phyloP scores from a whole-genome alignment of 2,888 invertebrate species.

The Acleris laterana region DNA sequence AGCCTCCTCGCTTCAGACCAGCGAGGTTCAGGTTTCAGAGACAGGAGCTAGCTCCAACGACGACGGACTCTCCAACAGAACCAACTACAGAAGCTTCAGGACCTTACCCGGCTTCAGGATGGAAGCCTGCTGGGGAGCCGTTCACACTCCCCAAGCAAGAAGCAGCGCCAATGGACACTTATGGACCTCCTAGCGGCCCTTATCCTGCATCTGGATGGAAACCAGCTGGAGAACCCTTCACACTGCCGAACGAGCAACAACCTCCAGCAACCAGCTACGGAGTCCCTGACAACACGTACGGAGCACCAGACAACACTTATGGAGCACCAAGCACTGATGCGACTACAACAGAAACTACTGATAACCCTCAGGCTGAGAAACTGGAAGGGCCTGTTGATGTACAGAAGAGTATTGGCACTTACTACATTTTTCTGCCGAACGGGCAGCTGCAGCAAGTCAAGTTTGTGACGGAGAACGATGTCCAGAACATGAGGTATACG shows the following conservation, averaged over 20 bases:
- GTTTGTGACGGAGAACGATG: slow-evolving; percentile 79
- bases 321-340: slow-evolving; percentile 60
- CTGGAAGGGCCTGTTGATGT: slow-evolving; percentile 57
- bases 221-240: slow-evolving; percentile 68
- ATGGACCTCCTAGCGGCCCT: slow-evolving; percentile 60
- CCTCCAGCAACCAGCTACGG: slow-evolving; percentile 63
- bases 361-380: slow-evolving; percentile 66
- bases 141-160: slow-evolving; percentile 61
- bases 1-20: slow-evolving; percentile 74
- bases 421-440: slow-evolving; percentile 86
- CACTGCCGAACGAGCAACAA: slow-evolving; percentile 62
- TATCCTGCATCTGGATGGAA: slow-evolving; percentile 77
- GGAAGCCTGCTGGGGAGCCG: slow-evolving; percentile 70
- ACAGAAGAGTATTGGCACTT: slow-evolving; percentile 78
- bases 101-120: slow-evolving; percentile 69
- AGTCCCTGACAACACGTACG: slow-evolving; percentile 61
- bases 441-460: slow-evolving; percentile 86
- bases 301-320: slow-evolving; percentile 57
- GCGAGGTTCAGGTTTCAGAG: slow-evolving; percentile 78
- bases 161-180: slow-evolving; percentile 52
- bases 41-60: slow-evolving; percentile 73
- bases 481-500: slow-evolving; percentile 85
- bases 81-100: slow-evolving; percentile 63
- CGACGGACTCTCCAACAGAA: slow-evolving; percentile 69
- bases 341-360: slow-evolving; percentile 53